Conservation (phyloP, 2,888 invertebrate species). For the Biston stratarius region DNA sequence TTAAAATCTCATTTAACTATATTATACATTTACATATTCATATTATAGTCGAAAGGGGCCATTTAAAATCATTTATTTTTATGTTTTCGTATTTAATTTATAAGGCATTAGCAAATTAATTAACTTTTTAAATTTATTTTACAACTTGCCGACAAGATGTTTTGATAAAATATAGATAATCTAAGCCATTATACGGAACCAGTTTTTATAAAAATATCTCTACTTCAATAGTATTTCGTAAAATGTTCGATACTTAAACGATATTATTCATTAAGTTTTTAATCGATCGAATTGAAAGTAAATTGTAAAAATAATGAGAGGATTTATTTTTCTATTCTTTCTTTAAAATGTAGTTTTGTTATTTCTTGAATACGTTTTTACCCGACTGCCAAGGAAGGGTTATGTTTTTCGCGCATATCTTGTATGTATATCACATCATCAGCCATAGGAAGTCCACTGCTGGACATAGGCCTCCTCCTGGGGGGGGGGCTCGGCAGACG, state of each 20-base stretch:
- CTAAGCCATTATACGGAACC: constrained; percentile 12
- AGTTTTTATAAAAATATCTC: constrained; percentile 14
- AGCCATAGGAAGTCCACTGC: no score
- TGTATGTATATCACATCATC: no score
- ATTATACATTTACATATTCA: constrained; percentile 25
- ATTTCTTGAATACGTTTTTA: no score
- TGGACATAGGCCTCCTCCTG: no score
- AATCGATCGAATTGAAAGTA: no score
- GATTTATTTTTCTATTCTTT: no score
- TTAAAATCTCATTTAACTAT: constrained; percentile 26
- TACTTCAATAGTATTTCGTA: background rate
- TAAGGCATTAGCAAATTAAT: constrained; percentile 34
- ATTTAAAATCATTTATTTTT: constrained; percentile 30
- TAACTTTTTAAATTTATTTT: constrained; percentile 29
- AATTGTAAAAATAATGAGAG: no score
- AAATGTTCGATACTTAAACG: background rate
- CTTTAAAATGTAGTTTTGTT: no score
- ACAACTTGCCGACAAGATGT: constrained; percentile 27
- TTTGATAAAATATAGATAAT: constrained; percentile 32
- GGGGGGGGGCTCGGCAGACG: no score
- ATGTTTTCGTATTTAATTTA: constrained; percentile 31
- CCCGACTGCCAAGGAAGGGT: no score
- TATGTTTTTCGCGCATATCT: no score
- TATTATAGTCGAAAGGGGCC: background rate
- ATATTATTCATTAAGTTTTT: background rate